phyloP scores from a whole-genome alignment of 2,888 invertebrate species.

The Pristionchus entomophagus region DNA sequence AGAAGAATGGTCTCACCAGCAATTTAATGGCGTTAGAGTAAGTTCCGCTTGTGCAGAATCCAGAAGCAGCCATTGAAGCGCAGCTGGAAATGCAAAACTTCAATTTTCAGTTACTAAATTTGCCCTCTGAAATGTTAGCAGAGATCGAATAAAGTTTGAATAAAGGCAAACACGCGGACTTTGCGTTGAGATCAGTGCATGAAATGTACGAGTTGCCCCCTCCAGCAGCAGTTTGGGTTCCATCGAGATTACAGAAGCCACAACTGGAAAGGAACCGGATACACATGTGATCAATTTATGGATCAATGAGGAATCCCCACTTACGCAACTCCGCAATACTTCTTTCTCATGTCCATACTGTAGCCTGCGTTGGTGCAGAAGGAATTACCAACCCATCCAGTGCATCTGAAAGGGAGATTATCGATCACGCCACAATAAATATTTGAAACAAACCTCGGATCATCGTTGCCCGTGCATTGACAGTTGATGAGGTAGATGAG shows the following conservation, averaged over 20 bases:
- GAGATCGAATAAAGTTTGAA: too few relatives aligned
- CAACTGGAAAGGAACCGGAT: background rate
- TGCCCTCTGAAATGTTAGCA: background rate
- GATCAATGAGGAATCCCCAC: background rate
- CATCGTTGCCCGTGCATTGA: background rate
- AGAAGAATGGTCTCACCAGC: background rate
- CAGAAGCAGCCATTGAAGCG: constrained; percentile 5
- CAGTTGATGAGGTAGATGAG: background rate
- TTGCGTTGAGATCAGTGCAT: background rate
- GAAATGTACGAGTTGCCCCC: constrained; percentile 3
- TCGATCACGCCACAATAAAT: background rate
- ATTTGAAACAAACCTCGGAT: background rate
- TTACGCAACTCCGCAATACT: constrained; percentile 8
- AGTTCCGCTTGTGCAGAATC: background rate
- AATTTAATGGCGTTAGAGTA: background rate
- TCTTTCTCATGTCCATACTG: background rate
- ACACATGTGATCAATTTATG: too few relatives aligned
- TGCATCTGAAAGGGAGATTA: background rate
- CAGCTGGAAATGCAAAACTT: background rate
- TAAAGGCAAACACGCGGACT: too few relatives aligned
- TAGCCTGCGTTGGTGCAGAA: constrained; percentile 8
- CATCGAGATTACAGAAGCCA: background rate
- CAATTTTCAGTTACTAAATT: background rate
- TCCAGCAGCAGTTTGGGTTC: background rate
- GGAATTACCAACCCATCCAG: background rate